These are phyloP conservation scores for Dolomedes plantarius DNA, from an alignment of 2,888 invertebrate genomes.

Conservation along the genomic window DNA sequence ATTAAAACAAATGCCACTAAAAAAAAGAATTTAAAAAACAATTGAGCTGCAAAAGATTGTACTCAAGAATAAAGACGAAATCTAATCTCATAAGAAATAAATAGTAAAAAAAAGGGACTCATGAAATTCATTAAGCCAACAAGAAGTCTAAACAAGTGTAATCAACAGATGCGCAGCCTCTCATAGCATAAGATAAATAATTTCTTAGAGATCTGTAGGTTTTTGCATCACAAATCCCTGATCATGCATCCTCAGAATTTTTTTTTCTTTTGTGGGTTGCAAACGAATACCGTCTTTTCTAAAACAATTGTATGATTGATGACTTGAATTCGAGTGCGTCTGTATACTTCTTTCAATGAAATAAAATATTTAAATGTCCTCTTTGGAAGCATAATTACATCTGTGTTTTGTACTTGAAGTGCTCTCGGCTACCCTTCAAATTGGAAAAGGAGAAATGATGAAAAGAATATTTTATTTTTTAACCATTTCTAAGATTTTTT, in stretches of 20 bases:
- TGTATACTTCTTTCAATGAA: slow-evolving; percentile 6
- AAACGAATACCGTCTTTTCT: not conserved
- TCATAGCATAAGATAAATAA: slow-evolving; percentile 17
- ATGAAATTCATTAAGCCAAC: slow-evolving; percentile 26
- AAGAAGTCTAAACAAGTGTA: slow-evolving; percentile 17
- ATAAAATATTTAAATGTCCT: slow-evolving; percentile 15
- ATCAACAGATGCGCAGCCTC: slow-evolving; percentile 27
- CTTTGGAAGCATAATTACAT: slow-evolving; percentile 3
- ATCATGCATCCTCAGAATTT: not conserved
- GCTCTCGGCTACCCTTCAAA: not conserved
- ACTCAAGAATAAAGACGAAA: not conserved
- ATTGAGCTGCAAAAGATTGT: not conserved
- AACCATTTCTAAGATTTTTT: not conserved
- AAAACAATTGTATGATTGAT: slow-evolving; percentile 19
- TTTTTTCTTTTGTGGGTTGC: not conserved
- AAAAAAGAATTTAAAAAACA: not conserved
- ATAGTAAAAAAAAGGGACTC: not conserved
- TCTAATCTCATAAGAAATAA: not conserved
- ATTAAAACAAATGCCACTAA: slow-evolving; percentile 12
- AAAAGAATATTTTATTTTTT: slow-evolving; percentile 3
- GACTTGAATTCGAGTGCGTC: not conserved
- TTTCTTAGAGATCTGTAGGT: not conserved
- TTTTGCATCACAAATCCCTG: not conserved
- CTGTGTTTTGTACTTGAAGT: slow-evolving; percentile 7
- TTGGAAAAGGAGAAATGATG: not conserved